Evolutionary conservation across 2,113 vertebrate genomes (phyloP), one percentile per base, ranked within the genome.

Genomic region (Panthera leo): DNA sequence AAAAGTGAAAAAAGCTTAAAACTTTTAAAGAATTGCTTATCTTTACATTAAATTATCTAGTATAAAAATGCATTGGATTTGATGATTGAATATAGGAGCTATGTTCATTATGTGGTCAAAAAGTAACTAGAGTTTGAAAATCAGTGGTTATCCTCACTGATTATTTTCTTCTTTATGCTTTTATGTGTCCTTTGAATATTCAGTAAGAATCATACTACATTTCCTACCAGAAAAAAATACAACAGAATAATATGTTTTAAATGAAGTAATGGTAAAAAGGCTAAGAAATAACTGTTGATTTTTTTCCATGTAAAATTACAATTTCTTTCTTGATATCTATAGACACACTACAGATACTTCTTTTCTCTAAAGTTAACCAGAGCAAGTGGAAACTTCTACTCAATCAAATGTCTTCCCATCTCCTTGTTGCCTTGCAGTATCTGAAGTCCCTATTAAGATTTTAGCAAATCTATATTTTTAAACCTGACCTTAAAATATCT

Each of bases 311-410:
- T 65, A 68, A 61, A 89, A 45, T 58, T 39, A 16, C 36, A 5
- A 2, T 65, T 93, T 92, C 23, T 89, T 55, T 80, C 31, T 65
- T 86, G 48, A 5, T 73, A 36, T 42, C 29, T 79, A 0, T 25
- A 36, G n/a, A 82, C 53, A 85, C 1, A 76, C 18, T 21, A 0
- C 45, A 45, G 45, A 45, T 2, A 23, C 31, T 34, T 36, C 19
- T 90, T 89, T 89, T 82, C 87, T 84, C 89, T 67, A 67, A 85
- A 68, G 36, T 80, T 95, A 93, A 51, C 15, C 7, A 34, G 65
- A 61, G 55, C 51, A 67, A 25, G 53, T n/a, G 5, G 25, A 42
- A 83, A 75, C 12, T 65, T 55, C 34, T 68, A 31, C 12, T 85
- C 21, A 16, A 5, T 71, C 5, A 7, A 19, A 48, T 61, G 42